phyloP scores from a whole-genome alignment of 2,888 invertebrate genomes.

The Melinaea marsaeus region DNA sequence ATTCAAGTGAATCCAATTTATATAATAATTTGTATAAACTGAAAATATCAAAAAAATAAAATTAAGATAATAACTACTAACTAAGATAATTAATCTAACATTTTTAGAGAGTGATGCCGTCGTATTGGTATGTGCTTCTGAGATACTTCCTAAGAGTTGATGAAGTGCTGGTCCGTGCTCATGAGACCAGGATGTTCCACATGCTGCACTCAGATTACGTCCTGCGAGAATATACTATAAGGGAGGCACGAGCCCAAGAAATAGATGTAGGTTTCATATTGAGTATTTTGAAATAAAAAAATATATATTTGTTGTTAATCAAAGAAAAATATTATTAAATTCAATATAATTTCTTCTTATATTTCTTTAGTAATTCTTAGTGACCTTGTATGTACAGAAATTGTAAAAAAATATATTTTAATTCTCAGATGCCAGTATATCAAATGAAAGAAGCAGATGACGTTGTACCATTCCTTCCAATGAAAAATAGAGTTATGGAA shows the following conservation, averaged over 20 bases:
- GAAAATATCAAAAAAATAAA: neutral
- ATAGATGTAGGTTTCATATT: conserved; percentile 73
- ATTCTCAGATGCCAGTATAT: conserved; percentile 58
- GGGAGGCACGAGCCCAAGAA: conserved; percentile 85
- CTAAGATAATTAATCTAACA: conserved; percentile 13
- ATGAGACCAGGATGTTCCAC: conserved; percentile 92
- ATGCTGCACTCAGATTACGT: conserved; percentile 87
- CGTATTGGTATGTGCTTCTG: conserved; percentile 92
- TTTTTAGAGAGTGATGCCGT: conserved; percentile 95
- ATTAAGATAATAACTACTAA: neutral
- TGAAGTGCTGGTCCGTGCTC: conserved; percentile 90
- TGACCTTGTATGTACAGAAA: neutral
- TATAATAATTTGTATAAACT: neutral
- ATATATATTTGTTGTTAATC: too few species aligned
- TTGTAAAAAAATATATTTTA: neutral
- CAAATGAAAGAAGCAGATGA: conserved; percentile 73
- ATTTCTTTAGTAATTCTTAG: too few species aligned
- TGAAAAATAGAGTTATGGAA: conserved; percentile 58
- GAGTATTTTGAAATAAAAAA: too few species aligned
- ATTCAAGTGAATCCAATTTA: neutral
- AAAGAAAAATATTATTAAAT: too few species aligned
- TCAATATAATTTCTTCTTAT: too few species aligned
- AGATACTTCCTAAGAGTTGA: conserved; percentile 97
- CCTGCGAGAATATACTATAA: conserved; percentile 88
- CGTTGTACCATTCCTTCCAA: conserved; percentile 58